These are phyloP conservation scores for Geotrypetes seraphini DNA, from an alignment of 2,797 vertebrate species.

Conservation along the genomic window DNA sequence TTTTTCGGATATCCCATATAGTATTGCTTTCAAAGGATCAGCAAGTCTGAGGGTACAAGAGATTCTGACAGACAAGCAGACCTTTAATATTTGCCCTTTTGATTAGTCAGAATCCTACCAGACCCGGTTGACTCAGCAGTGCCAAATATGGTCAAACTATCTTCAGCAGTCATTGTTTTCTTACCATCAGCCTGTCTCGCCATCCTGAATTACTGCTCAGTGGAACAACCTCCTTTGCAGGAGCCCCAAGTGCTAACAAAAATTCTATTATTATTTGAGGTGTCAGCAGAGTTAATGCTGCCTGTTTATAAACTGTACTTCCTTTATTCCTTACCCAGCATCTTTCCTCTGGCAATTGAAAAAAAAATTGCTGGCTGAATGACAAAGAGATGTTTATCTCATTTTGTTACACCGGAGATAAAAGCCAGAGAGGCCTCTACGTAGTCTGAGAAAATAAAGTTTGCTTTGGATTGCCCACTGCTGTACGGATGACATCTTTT, in stretches of 20 bases:
- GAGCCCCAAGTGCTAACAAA: conserved; percentile 10
- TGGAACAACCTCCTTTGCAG: conserved; percentile 8
- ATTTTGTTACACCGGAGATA: too few species aligned
- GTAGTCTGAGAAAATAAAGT: too few species aligned
- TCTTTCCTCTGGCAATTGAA: too few species aligned
- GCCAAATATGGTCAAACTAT: conserved; percentile 43
- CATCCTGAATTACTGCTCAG: conserved; percentile 17
- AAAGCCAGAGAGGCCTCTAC: too few species aligned
- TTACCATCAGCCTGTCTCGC: conserved; percentile 6
- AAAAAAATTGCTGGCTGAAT: too few species aligned
- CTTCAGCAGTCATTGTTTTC: conserved; percentile 20
- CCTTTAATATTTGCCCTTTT: conserved; percentile 12
- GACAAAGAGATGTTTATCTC: too few species aligned
- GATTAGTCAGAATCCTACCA: conserved; percentile 19
- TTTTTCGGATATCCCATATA: conserved; percentile 8
- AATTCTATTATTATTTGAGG: too few species aligned
- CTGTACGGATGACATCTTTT: too few species aligned
- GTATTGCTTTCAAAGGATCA: neutral
- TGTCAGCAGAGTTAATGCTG: too few species aligned
- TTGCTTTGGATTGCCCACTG: too few species aligned
- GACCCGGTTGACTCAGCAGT: conserved; percentile 41
- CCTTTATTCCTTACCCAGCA: too few species aligned
- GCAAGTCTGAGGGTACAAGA: conserved; percentile 7
- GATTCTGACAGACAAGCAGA: conserved; percentile 10
- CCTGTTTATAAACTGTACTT: too few species aligned